Evolutionary conservation across 2,888 invertebrate species (phyloP).

Genomic region (Venustoraphidia nigricollis): DNA sequence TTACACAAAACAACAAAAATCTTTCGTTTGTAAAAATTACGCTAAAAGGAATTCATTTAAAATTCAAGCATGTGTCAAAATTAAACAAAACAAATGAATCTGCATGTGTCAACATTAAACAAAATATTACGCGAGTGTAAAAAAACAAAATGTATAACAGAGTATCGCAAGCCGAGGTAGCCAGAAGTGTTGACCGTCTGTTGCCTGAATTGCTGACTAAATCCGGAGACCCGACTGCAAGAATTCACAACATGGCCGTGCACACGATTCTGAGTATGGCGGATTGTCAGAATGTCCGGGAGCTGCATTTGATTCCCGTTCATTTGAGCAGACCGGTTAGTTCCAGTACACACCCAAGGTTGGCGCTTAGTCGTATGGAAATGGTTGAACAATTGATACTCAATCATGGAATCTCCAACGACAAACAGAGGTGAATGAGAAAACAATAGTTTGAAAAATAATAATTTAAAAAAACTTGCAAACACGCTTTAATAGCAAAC

Average conservation of each 20-base stretch:
- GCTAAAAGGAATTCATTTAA: too few species aligned
- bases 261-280: slow-evolving; percentile 77
- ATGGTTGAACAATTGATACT: slow-evolving; percentile 77
- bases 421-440: slow-evolving; percentile 56
- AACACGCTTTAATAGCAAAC: too few species aligned
- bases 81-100: neutral
- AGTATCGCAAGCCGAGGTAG: slow-evolving; percentile 68
- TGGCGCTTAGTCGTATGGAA: slow-evolving; percentile 72
- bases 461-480: too few species aligned
- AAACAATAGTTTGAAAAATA: too few species aligned
- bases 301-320: slow-evolving; percentile 67
- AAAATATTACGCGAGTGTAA: slow-evolving; percentile 2
- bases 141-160: slow-evolving; percentile 27
- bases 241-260: slow-evolving; percentile 75
- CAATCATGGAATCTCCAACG: slow-evolving; percentile 71
- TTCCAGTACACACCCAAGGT: slow-evolving; percentile 70
- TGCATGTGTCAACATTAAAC: neutral
- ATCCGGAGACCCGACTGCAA: slow-evolving; percentile 74
- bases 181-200: slow-evolving; percentile 66
- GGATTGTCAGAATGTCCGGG: slow-evolving; percentile 65
- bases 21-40: too few species aligned
- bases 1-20: too few species aligned
- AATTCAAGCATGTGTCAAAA: too few species aligned
- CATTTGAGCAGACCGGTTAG: slow-evolving; percentile 71
- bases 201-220: slow-evolving; percentile 71